Evolutionary conservation across 1,140 invertebrate species (phyloP).

Genomic region (Physella acuta): DNA sequence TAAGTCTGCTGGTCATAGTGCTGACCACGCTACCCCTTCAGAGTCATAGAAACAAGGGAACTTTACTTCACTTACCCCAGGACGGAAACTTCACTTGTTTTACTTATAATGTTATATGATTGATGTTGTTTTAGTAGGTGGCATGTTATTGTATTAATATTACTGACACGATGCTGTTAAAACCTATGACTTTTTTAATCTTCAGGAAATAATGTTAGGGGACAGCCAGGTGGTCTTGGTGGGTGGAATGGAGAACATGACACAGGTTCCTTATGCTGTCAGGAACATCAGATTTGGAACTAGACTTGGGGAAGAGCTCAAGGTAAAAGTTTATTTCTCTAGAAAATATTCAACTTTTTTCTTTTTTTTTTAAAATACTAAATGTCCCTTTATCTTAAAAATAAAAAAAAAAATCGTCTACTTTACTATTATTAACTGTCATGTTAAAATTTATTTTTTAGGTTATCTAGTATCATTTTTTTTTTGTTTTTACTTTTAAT

Average conservation of each 20-base stretch:
- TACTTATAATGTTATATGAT: no score
- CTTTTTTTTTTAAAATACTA: neutral
- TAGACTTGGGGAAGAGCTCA: constrained; percentile 74
- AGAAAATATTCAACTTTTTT: neutral
- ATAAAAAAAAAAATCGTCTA: neutral
- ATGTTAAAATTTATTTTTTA: neutral
- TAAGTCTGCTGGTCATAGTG: no score
- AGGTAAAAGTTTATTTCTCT: constrained; percentile 55
- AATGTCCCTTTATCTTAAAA: no score
- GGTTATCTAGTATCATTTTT: no score
- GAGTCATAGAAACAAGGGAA: no score
- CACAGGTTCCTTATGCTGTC: constrained; percentile 80
- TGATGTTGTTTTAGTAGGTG: no score
- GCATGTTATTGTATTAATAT: neutral
- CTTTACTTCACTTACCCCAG: no score
- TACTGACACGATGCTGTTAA: neutral
- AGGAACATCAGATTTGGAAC: constrained; percentile 90
- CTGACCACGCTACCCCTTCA: no score
- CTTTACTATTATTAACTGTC: neutral
- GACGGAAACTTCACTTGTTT: no score
- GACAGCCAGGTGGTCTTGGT: constrained; percentile 85
- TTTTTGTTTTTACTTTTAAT: no score
- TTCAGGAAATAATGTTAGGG: constrained; percentile 83
- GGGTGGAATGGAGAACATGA: constrained; percentile 95
- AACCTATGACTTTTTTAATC: no score